phyloP scores from a whole-genome alignment of 2,888 invertebrate species.

The Cremastinae sp. region DNA sequence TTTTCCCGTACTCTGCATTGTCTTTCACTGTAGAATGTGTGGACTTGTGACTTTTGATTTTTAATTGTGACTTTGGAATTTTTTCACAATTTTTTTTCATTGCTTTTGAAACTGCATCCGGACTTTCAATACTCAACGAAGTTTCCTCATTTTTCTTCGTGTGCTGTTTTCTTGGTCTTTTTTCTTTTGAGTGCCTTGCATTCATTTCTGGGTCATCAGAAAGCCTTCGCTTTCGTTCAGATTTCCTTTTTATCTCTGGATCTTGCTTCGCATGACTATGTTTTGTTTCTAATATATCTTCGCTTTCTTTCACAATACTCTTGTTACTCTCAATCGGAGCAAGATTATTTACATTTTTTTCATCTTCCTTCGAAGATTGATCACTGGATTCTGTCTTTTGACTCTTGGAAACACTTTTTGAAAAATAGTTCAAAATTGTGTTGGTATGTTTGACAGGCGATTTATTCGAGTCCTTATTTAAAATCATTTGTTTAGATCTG shows the following conservation, averaged over 20 bases:
- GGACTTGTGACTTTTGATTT: neutral
- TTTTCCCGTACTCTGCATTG: neutral
- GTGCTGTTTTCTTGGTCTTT: conserved; percentile 12
- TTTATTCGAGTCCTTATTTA: conserved; percentile 24
- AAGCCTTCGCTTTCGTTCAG: conserved; percentile 31
- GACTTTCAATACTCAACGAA: neutral
- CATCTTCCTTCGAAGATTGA: conserved; percentile 60
- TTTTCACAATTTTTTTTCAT: conserved; percentile 3
- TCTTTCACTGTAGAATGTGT: neutral
- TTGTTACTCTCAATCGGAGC: neutral
- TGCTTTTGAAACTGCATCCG: conserved; percentile 1
- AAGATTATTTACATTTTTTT: conserved; percentile 33
- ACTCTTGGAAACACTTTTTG: conserved; percentile 43
- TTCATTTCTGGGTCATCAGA: neutral
- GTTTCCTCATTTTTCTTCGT: neutral
- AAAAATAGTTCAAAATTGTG: conserved; percentile 60
- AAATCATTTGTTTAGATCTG: conserved; percentile 12
- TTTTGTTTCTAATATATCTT: conserved; percentile 22
- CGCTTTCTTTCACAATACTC: conserved; percentile 9
- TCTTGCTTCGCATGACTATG: neutral
- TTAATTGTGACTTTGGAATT: neutral
- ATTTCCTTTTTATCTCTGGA: neutral
- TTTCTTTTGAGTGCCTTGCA: conserved; percentile 3
- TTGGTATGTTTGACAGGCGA: conserved; percentile 29
- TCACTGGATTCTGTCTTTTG: conserved; percentile 29